phyloP scores from a whole-genome alignment of 2,888 invertebrate genomes.

The Pandemis heparana region DNA sequence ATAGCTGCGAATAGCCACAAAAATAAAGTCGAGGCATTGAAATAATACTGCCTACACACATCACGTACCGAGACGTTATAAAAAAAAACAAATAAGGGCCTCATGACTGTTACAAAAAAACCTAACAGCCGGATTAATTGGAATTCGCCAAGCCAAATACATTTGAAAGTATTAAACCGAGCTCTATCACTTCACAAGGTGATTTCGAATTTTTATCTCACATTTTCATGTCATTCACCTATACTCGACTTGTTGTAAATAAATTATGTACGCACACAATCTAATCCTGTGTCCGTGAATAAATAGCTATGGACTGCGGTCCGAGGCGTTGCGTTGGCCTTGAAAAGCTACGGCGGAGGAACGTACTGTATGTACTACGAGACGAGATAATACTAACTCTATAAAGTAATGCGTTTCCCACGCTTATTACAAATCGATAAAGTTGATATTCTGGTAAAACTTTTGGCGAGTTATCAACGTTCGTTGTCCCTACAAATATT shows the following conservation, averaged over 20 bases:
- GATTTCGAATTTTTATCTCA: conserved; percentile 33
- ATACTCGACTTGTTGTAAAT: conserved; percentile 24
- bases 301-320: conserved; percentile 29
- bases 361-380: conserved; percentile 14
- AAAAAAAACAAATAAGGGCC: not conserved
- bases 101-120: not conserved
- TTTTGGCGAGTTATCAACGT: not conserved
- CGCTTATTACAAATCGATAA: not conserved
- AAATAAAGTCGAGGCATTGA: too few relatives aligned
- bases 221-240: conserved; percentile 40
- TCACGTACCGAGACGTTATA: not conserved
- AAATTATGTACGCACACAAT: conserved; percentile 36
- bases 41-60: too few relatives aligned
- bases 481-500: too few relatives aligned
- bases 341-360: conserved; percentile 36
- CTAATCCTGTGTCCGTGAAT: conserved; percentile 28
- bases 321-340: conserved; percentile 32
- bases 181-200: not conserved
- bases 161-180: conserved; percentile 7
- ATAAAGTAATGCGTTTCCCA: conserved; percentile 5
- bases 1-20: not conserved
- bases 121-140: not conserved
- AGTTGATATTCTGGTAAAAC: not conserved
- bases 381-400: conserved; percentile 23
- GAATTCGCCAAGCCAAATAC: not conserved